Evolutionary conservation across 1,140 invertebrate genomes (phyloP), one percentile per base, ranked within the genome.

Genomic region (Diorhabda carinulata): DNA sequence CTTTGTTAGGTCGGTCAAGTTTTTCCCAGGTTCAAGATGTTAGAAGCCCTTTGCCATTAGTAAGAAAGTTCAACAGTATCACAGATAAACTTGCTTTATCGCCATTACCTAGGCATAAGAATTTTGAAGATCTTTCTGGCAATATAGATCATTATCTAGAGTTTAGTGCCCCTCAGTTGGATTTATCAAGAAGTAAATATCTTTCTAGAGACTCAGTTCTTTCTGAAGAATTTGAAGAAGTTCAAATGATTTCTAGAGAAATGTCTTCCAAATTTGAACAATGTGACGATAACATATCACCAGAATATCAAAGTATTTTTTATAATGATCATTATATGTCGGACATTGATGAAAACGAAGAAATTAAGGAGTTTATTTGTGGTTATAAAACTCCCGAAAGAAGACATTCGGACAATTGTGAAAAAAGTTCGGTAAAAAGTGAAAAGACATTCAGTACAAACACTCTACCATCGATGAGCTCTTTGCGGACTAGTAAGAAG

Each of bases 311-410:
- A 68, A 76, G 65, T 41, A 72, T 79, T 3, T 78, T 73, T 59
- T 77, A 73, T 61, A 80, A 79, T 58, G 79, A 80, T 57, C 78
- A 80, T 65, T 80, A 79, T 72, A 80, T 80, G 60, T 78, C 77
- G 40, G 79, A 80, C 66, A 80, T 80, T 61, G 79, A 80, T 62
- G 79, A 80, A 72, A 79, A 80, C 66, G 78, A 78, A 67, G 78
- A 79, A 67, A 76, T 79, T 57, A 79, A 78, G 68, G 64, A 79
- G 59, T 79, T 79, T 68, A 69, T 72, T 9, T 73, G 66, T 58
- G 77, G 75, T 3, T 78, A 77, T 57, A 72, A 74, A 59, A 69
- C 69, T 10, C 76, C 72, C 6, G 74, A 77, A 58, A 66, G 75
- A 59, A 64, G 69, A 69, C 64, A 72, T 57, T 74, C 73, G 6